Evolutionary conservation across 1,140 invertebrate genomes (phyloP).

Genomic region (Bombus polaris): DNA sequence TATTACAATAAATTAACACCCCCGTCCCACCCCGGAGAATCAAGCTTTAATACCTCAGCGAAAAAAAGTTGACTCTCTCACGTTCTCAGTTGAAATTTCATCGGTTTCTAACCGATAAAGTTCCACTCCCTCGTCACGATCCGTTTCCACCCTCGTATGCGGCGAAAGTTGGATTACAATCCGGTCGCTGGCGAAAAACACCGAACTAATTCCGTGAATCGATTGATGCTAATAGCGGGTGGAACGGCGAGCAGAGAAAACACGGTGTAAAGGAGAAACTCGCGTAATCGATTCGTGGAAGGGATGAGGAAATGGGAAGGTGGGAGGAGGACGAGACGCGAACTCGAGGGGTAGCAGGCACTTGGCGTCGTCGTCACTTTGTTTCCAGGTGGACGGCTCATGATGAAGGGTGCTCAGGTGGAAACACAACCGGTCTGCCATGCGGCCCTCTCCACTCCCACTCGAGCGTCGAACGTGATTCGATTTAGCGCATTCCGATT

Average conservation of each 20-base stretch:
- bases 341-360: neutral
- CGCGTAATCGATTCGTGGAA: slow-evolving; percentile 6
- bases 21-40: too few relatives aligned
- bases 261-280: slow-evolving; percentile 6
- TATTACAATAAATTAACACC: neutral
- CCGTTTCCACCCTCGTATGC: neutral
- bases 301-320: neutral
- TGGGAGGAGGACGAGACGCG: neutral
- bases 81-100: neutral
- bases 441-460: neutral
- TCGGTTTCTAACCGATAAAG: slow-evolving; percentile 5
- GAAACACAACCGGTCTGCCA: slow-evolving; percentile 39
- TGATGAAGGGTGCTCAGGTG: slow-evolving; percentile 43
- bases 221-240: slow-evolving; percentile 24
- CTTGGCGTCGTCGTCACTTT: slow-evolving; percentile 53
- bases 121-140: neutral
- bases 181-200: slow-evolving; percentile 7
- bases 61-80: neutral
- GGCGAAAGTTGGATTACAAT: slow-evolving; percentile 34
- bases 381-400: slow-evolving; percentile 53
- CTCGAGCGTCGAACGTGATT: slow-evolving; percentile 76
- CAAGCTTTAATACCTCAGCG: too few relatives aligned
- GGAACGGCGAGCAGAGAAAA: slow-evolving; percentile 3
- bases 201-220: slow-evolving; percentile 37
- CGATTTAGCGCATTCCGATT: slow-evolving; percentile 81